Percentiles rank a stretch among this genome's conserved stretches.
These are phyloP conservation scores for Anoplolepis gracilipes DNA, from an alignment of 1,140 invertebrate species.

Conservation along the genomic window DNA sequence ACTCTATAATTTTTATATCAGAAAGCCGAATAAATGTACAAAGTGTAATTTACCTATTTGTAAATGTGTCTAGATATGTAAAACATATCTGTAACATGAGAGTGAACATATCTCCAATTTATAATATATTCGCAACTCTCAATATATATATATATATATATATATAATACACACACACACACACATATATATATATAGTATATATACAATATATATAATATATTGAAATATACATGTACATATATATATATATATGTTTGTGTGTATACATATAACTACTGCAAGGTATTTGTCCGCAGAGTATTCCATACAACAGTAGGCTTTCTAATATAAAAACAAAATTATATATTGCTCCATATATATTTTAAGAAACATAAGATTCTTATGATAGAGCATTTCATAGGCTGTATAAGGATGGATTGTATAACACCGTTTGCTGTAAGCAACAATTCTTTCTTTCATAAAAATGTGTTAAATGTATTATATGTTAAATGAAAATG, in stretches of 20 bases:
- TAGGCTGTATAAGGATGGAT: conserved; percentile 70
- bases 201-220: too few relatives aligned
- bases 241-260: conserved; percentile 16
- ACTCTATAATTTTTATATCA: conserved; percentile 73
- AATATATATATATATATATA: conserved; percentile 43
- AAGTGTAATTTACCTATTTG: conserved; percentile 55
- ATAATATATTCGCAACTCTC: conserved; percentile 22
- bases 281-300: conserved; percentile 49
- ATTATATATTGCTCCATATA: conserved; percentile 67
- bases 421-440: conserved; percentile 49
- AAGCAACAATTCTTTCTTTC: conserved; percentile 44
- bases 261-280: conserved; percentile 49
- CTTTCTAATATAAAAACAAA: conserved; percentile 75
- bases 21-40: conserved; percentile 72
- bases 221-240: too few relatives aligned
- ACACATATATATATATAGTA: too few relatives aligned
- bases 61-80: conserved; percentile 52
- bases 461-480: conserved; percentile 50
- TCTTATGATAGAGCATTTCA: conserved; percentile 55
- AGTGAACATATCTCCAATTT: conserved; percentile 19
- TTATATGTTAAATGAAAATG: conserved; percentile 46
- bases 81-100: conserved; percentile 54
- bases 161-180: too few relatives aligned
- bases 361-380: conserved; percentile 64
- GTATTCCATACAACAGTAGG: conserved; percentile 57